Conservation (phyloP, 2,797 vertebrate genomes). For the Iguana delicatissima region DNA sequence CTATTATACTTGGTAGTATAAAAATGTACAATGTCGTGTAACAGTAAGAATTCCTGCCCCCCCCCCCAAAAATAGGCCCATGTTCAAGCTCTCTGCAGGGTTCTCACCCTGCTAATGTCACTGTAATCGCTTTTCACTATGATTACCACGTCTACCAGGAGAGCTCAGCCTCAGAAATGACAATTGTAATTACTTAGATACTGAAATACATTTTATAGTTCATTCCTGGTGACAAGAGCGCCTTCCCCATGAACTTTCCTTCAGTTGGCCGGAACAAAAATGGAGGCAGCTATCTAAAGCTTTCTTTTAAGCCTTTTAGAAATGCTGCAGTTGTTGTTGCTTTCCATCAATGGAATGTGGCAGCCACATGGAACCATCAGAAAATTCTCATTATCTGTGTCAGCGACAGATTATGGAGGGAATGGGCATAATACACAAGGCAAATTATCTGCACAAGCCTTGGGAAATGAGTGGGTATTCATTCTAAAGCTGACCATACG, state of each 20-base stretch:
- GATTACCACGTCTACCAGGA: constrained; percentile 34
- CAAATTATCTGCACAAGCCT: no score
- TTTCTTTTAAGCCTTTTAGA: background rate
- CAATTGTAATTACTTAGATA: constrained; percentile 49
- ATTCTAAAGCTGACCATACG: background rate
- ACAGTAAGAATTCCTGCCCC: constrained; percentile 7
- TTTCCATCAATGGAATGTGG: background rate
- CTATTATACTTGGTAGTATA: background rate
- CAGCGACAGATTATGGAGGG: background rate
- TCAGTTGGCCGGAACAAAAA: constrained; percentile 40
- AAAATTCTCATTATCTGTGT: background rate
- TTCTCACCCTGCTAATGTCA: constrained; percentile 1
- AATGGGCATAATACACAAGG: background rate
- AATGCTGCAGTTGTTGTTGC: background rate
- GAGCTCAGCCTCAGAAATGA: constrained; percentile 27
- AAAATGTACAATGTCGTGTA: constrained; percentile 19
- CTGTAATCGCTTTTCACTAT: background rate
- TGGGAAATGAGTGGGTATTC: background rate
- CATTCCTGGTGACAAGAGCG: constrained; percentile 39
- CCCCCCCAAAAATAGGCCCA: background rate
- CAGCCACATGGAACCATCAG: background rate
- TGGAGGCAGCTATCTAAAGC: constrained; percentile 4
- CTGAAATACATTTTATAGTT: constrained; percentile 44
- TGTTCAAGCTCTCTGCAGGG: background rate
- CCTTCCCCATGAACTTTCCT: constrained; percentile 16